Evolutionary conservation across 2,888 invertebrate genomes (phyloP), one percentile per base, ranked within the genome.

Genomic region (Tenthredo scrophulariae): DNA sequence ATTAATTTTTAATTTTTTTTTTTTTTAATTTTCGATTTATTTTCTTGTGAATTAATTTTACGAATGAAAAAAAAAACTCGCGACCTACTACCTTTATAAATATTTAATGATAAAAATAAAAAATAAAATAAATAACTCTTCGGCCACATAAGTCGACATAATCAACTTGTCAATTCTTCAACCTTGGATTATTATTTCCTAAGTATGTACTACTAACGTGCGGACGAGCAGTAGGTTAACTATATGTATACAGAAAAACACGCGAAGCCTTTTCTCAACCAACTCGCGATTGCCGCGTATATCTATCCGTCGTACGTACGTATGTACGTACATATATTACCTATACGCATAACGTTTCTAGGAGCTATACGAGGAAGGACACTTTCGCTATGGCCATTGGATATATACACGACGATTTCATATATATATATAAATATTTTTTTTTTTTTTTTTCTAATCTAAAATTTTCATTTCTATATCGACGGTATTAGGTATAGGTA

Each of bases 121-220:
- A 37, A 37, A 2, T 7, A 37, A 37, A 7, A 37, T n/a, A 54
- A n/a, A n/a, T n/a, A 54, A 50, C 18, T 4, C 5, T 18, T 18
- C 50, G n/a, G n/a, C n/a, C 13, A 22, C 0, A n/a, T 18, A 62
- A 62, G 62, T n/a, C 10, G 2, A 62, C 22, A 26, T 62, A 62
- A 54, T 54, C 62, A 13, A 54, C n/a, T 54, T n/a, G n/a, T n/a
- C 54, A 54, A 54, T 54, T n/a, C 54, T 54, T 54, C 54, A 7
- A n/a, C 54, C 54, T 54, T 54, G 54, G n/a, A 54, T 54, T 54
- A n/a, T 54, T 54, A 54, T 54, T 54, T 54, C 54, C 54, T 54
- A 54, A 54, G 54, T 7, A 54, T 54, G n/a, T 18, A 33, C 33
- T 37, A 37, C 37, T 54, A 62, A 62, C 13, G 26, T 26, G 26